phyloP scores from a whole-genome alignment of 1,140 invertebrate species.

The Papilio glaucus region DNA sequence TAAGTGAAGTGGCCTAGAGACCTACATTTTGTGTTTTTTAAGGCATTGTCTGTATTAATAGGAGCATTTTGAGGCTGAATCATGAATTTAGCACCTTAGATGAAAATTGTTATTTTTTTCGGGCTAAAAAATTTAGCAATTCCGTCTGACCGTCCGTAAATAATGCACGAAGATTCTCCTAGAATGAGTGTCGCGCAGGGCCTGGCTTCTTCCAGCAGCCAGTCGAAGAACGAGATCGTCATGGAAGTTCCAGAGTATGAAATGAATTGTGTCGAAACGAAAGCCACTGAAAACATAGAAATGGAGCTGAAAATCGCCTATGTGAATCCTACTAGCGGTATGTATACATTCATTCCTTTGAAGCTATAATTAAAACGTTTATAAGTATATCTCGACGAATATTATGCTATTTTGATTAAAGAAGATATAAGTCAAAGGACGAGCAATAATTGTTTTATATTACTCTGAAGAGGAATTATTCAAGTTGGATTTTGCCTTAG shows the following conservation, averaged over 20 bases:
- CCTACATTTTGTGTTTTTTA: conserved; percentile 81
- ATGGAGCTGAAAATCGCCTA: conserved; percentile 76
- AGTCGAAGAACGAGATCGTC: conserved; percentile 71
- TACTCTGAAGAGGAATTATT: background rate
- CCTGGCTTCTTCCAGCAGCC: conserved; percentile 76
- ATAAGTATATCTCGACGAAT: conserved; percentile 9
- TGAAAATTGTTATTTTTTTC: conserved; percentile 58
- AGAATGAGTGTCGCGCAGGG: conserved; percentile 81
- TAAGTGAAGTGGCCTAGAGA: conserved; percentile 83
- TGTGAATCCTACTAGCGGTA: conserved; percentile 71
- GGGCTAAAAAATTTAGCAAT: conserved; percentile 62
- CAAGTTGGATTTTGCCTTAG: conserved; percentile 6
- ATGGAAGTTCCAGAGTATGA: conserved; percentile 69
- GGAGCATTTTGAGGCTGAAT: conserved; percentile 66
- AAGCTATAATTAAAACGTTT: conserved; percentile 29
- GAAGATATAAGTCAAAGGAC: conserved; percentile 26
- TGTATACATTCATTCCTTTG: conserved; percentile 44
- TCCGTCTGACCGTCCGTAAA: conserved; percentile 66
- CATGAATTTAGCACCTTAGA: conserved; percentile 53
- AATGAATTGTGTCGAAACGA: conserved; percentile 63
- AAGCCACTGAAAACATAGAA: conserved; percentile 65
- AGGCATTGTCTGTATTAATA: conserved; percentile 65
- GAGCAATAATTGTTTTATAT: background rate
- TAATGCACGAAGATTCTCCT: conserved; percentile 80
- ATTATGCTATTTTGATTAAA: conserved; percentile 36